phyloP scores from a whole-genome alignment of 2,113 vertebrate genomes.

The Hippocampus guttulatus region DNA sequence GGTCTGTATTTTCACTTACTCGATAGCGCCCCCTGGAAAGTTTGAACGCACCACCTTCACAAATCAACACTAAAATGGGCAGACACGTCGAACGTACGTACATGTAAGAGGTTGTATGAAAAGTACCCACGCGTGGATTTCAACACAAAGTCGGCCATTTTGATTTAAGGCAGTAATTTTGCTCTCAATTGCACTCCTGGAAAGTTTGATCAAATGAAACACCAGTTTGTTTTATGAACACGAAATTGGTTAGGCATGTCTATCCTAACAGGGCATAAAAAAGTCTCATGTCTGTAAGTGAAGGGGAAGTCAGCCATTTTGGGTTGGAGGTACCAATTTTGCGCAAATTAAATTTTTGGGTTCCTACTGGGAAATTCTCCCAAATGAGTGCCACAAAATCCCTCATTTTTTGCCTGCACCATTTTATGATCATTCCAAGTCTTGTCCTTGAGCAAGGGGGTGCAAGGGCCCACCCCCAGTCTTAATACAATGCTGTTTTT shows the following conservation, averaged over 20 bases:
- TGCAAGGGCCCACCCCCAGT: neutral
- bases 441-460: neutral
- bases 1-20: slow-evolving; percentile 8
- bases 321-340: neutral
- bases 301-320: neutral
- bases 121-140: no score
- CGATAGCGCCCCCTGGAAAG: neutral
- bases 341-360: no score
- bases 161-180: neutral
- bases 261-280: neutral
- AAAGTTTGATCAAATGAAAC: neutral
- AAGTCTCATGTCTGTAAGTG: neutral
- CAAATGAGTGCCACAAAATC: neutral
- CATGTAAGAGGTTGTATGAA: no score
- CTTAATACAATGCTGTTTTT: slow-evolving; percentile 7
- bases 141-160: neutral
- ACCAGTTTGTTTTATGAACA: no score
- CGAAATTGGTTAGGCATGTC: neutral
- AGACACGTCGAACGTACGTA: no score
- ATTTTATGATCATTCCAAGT: neutral
- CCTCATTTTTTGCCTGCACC: neutral
- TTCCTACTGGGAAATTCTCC: neutral
- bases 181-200: neutral
- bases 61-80: neutral
- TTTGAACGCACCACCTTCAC: neutral